Conservation (phyloP, 2,113 vertebrate genomes). For the Syrrhaptes paradoxus region DNA sequence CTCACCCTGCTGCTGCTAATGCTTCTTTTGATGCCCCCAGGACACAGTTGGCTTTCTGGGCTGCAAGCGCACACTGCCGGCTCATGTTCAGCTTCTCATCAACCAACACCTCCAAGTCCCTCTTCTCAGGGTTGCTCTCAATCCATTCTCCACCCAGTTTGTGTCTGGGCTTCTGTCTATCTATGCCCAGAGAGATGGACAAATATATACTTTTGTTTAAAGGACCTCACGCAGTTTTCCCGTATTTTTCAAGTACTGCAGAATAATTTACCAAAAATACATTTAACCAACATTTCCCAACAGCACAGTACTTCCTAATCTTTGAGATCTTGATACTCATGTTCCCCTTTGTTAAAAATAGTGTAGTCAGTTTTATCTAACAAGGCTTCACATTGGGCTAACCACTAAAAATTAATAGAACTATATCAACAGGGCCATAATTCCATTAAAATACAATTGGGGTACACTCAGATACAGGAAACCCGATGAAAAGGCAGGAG, state of each 20-base stretch:
- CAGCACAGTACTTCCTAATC: background rate
- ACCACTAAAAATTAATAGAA: background rate
- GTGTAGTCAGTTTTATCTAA: background rate
- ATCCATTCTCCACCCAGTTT: too few relatives aligned
- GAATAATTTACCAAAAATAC: background rate
- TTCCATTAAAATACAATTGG: background rate
- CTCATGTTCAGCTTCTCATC: too few relatives aligned
- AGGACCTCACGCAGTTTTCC: background rate
- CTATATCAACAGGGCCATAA: background rate
- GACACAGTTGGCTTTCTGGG: too few relatives aligned
- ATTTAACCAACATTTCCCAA: background rate
- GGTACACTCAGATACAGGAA: background rate
- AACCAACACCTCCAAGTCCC: too few relatives aligned
- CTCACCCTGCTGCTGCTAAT: too few relatives aligned
- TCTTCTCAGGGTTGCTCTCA: too few relatives aligned
- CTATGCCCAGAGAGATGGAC: background rate
- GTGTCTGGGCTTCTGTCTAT: background rate
- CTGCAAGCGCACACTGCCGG: too few relatives aligned
- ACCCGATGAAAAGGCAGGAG: background rate
- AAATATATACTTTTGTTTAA: background rate
- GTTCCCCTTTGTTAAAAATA: background rate
- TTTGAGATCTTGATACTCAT: background rate
- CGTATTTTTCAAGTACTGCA: background rate
- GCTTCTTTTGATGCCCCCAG: too few relatives aligned
- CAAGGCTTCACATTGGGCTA: background rate